A percentile compares a stretch with the other conserved stretches of the same genome.
Conservation (phyloP, 2,888 invertebrate genomes). For the Axea sp. region DNA sequence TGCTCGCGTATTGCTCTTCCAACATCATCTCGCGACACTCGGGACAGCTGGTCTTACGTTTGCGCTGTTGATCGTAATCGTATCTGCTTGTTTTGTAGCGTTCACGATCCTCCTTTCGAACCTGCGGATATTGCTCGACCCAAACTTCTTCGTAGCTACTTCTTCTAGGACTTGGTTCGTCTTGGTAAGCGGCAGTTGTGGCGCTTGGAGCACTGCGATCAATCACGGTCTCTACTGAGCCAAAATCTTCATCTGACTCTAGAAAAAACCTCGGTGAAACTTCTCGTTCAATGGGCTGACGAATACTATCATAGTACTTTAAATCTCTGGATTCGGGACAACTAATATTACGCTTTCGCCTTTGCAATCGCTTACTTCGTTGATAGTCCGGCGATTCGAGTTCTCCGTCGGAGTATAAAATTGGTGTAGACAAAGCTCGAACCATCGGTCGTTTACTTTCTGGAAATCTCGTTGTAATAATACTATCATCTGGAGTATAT, state of each 20-base stretch:
- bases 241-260: constrained; percentile 76
- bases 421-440: constrained; percentile 76
- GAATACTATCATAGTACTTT: constrained; percentile 18
- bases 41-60: constrained; percentile 72
- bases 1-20: constrained; percentile 44
- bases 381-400: constrained; percentile 59
- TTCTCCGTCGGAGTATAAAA: constrained; percentile 71
- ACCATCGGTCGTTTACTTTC: constrained; percentile 69
- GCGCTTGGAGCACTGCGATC: constrained; percentile 35
- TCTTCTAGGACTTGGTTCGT: constrained; percentile 18
- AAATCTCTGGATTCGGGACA: constrained; percentile 70
- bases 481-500: constrained; percentile 57
- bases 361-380: constrained; percentile 63
- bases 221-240: constrained; percentile 75
- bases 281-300: constrained; percentile 21
- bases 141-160: constrained; percentile 39
- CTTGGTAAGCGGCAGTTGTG: neutral
- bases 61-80: constrained; percentile 24
- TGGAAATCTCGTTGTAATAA: constrained; percentile 63
- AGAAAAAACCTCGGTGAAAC: constrained; percentile 60
- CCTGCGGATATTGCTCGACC: constrained; percentile 10
- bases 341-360: constrained; percentile 73
- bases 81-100: constrained; percentile 1
- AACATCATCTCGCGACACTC: constrained; percentile 71
- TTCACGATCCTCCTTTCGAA: constrained; percentile 5